Percentiles rank a stretch among this genome's conserved stretches.
These are phyloP conservation scores for Oryzias javanicus DNA, from an alignment of 2,113 vertebrate genomes.

Conservation along the genomic window DNA sequence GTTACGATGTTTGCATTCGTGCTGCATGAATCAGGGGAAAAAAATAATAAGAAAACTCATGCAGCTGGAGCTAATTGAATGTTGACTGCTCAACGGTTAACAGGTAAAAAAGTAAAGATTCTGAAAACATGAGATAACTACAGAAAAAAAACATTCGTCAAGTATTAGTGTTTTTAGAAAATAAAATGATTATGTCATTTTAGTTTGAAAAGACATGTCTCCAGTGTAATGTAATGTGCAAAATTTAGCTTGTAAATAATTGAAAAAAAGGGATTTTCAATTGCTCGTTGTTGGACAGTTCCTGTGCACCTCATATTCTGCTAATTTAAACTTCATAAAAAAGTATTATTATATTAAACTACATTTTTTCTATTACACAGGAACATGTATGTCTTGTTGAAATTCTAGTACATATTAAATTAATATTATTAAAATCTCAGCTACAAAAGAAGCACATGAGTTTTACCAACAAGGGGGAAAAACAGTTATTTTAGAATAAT, in stretches of 20 bases:
- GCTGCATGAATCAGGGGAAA: not conserved
- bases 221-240: not conserved
- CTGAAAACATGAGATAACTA: conserved; percentile 19
- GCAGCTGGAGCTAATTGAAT: conserved; percentile 28
- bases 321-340: no score
- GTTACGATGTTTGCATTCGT: not conserved
- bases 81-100: conserved; percentile 30
- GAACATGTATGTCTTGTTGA: not conserved
- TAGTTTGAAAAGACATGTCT: not conserved
- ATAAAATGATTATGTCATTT: not conserved
- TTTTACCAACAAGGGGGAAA: no score
- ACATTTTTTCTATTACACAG: not conserved
- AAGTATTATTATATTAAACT: not conserved
- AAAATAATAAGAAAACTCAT: not conserved
- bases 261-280: not conserved
- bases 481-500: no score
- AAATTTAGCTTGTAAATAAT: no score
- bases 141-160: conserved; percentile 31
- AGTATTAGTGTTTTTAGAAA: conserved; percentile 14
- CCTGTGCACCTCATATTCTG: not conserved
- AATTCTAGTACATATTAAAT: no score
- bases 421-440: no score
- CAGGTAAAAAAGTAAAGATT: conserved; percentile 39
- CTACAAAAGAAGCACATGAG: no score
- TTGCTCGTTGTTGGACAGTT: not conserved